Base-by-base conservation (phyloP, 2,797 vertebrate genomes). In the Brotogeris chrysoptera region DNA sequence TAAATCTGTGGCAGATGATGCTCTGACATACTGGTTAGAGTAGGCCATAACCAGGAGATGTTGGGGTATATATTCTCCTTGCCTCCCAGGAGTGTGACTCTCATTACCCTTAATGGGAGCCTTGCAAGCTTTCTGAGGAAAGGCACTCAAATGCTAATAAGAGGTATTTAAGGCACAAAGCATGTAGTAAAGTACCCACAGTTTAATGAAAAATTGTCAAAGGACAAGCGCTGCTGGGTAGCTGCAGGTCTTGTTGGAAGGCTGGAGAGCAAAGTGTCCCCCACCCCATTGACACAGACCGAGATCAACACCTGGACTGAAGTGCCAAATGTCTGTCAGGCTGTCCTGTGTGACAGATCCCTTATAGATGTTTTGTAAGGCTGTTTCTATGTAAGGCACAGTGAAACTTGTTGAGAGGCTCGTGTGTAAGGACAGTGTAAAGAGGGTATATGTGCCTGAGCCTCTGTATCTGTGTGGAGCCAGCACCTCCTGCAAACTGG, bases 1-100 rank as follows among this genome's bases (percentile, higher is more conserved):
- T 97, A 95, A 96, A 96, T 96, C 89, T 59, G 50, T 47, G 74
- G 93, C 92, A 96, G 97, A 94, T 95, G 97, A 96, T 92, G 50
- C 80, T 70, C 82, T 80, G 88, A 91, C 89, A 65, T 64, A 76
- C 90, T 76, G 94, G 87, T 90, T 92, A 92, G 80, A 74, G 81
- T 68, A 95, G 91, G 87, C 65, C 64, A 66, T 92, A 94, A 92
- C 89, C 93, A 84, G 90, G 90, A 74, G 91, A 65, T 84, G 80
- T 52, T 91, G 88, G 83, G 92, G 93, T 82, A 77, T 94, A 90
- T 90, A 88, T 93, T 88, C 91, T 94, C 81, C 92, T 91, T 91
- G 83, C 90, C 88, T 95, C 90, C 86, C 84, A 82, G 86, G 79
- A 91, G 32, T 79, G 52, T 93, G 80, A 93, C 74, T 96, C 95